Evolutionary conservation across 2,113 vertebrate genomes (phyloP).

Genomic region (Typhlomys cinereus): DNA sequence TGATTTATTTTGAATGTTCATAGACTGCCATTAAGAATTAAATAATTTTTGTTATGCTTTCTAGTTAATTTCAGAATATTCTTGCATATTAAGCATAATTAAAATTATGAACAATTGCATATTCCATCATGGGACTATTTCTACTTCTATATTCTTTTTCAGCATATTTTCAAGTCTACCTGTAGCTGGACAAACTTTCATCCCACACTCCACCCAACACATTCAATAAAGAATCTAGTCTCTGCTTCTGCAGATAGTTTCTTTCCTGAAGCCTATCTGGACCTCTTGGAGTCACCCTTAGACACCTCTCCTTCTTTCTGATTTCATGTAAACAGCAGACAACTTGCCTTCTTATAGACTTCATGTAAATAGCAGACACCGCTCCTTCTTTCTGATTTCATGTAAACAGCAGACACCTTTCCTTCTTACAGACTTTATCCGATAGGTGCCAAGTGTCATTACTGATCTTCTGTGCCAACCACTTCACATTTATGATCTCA

Average conservation of each 20-base stretch:
- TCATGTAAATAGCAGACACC: neutral
- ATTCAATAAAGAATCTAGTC: neutral
- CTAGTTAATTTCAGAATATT: neutral
- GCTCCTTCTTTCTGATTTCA: too few relatives aligned
- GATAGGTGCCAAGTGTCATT: neutral
- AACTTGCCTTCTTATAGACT: neutral
- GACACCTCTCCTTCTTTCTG: neutral
- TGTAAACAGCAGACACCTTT: too few relatives aligned
- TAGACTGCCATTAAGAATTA: neutral
- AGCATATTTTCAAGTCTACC: neutral
- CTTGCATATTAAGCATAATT: constrained; percentile 1
- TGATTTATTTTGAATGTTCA: constrained; percentile 33
- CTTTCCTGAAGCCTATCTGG: neutral
- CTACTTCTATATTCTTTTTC: neutral
- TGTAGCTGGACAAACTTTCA: neutral
- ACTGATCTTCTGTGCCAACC: neutral
- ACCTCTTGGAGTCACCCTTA: neutral
- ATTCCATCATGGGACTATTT: neutral
- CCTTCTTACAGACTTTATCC: neutral
- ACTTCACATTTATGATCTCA: neutral
- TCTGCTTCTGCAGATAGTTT: neutral
- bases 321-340: neutral
- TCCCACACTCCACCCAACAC: neutral
- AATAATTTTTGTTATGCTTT: constrained; percentile 41
- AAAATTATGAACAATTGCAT: neutral